Base-by-base conservation (phyloP, 2,797 vertebrate genomes). In the Notamacropus eugenii region DNA sequence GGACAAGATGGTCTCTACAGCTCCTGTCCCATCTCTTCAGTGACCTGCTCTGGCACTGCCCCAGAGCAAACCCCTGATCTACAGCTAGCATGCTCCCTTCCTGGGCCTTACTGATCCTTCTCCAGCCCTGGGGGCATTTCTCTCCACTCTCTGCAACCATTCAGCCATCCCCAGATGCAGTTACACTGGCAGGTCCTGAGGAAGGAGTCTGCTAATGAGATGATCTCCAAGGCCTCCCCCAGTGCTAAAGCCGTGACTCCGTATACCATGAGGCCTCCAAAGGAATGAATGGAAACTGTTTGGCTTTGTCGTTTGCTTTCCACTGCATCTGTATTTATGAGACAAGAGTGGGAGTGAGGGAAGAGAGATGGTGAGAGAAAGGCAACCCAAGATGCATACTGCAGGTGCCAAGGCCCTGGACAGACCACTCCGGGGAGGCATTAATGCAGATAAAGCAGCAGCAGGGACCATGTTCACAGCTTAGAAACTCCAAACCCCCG, bases 311-410 rank as follows among this genome's bases (percentile, higher is more conserved):
- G 95, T 40, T 40, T 19, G 62, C 62, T 93, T 92, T 96, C 34
- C 96, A n/a, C 90, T 46, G 0, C 92, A 92, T 95, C 16, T 94
- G 34, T 95, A 95, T 92, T 93, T 74, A 19, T 93, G 74, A 87
- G 74, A 50, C 74, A 46, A 9, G 40, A 40, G 5, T 40, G 19
- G n/a, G 67, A 2, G 1, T 74, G 34, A 16, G 16, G 16, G 34
- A n/a, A 74, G 34, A 16, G 14, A 24, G 19, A 82, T 19, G 0
- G 19, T 46, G 67, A 82, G n/a, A 82, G 67, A 24, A 46, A 82
- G 13, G n/a, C n/a, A 22, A 19, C 19, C 67, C n/a, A 74, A 24
- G 19, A 10, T 27, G 22, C 22, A 10, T 27, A 40, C 40, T 46
- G 74, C 74, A 27, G 74, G 40, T 12, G 40, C 40, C 22, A 87